Conservation (phyloP, 2,797 vertebrate species). For the Hydrolagus colliei region DNA sequence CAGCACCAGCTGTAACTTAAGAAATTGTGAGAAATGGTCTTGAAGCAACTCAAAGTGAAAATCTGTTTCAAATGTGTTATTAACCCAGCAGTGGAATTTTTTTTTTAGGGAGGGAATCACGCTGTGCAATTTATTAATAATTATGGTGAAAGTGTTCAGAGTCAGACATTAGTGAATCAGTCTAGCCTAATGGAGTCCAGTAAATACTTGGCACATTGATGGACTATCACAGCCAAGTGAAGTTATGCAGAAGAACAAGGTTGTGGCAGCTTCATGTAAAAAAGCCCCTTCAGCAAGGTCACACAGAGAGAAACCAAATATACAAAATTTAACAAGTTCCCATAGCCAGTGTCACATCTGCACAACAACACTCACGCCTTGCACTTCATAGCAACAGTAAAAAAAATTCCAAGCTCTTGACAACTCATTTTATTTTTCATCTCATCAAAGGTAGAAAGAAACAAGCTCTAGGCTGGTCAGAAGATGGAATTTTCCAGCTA, state of each 20-base stretch:
- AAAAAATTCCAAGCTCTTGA: background rate
- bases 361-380: too few relatives aligned
- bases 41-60: conserved; percentile 1
- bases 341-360: background rate
- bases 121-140: background rate
- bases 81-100: background rate
- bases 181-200: background rate
- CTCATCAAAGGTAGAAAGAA: background rate
- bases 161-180: conserved; percentile 3
- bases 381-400: background rate
- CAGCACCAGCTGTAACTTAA: background rate
- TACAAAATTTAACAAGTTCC: background rate
- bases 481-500: background rate
- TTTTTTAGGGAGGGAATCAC: too few relatives aligned
- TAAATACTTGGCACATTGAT: conserved; percentile 8
- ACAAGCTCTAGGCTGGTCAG: too few relatives aligned
- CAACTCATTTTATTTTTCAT: background rate
- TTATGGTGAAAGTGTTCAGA: background rate
- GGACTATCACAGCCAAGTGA: background rate
- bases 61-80: background rate
- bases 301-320: background rate
- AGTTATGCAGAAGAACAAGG: background rate
- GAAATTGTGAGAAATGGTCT: background rate
- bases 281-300: background rate
- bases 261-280: background rate